phyloP scores from a whole-genome alignment of 1,140 invertebrate genomes.

The Bathynomus jamesi region DNA sequence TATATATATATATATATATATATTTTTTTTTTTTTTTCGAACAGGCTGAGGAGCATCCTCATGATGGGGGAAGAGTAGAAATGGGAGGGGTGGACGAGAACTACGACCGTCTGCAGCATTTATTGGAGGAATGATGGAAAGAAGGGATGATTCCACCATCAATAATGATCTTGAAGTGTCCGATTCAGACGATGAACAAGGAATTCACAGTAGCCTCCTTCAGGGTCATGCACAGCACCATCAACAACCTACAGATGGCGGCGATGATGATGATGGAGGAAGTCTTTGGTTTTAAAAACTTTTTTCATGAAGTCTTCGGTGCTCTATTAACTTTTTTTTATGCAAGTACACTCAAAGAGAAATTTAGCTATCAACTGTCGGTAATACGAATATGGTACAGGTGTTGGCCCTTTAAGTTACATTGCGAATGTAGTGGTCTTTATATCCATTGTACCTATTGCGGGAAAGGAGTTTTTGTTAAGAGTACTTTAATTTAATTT shows the following conservation, averaged over 20 bases:
- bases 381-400: too few species aligned
- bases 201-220: constrained; percentile 13
- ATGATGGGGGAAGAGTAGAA: constrained; percentile 11
- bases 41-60: constrained; percentile 21
- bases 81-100: constrained; percentile 62
- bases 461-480: too few species aligned
- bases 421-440: too few species aligned
- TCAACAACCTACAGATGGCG: constrained; percentile 2
- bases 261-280: constrained; percentile 20
- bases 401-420: too few species aligned
- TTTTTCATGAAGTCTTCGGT: too few species aligned
- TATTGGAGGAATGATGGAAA: constrained; percentile 30
- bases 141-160: constrained; percentile 31
- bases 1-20: constrained; percentile 19
- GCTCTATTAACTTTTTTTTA: too few species aligned
- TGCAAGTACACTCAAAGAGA: too few species aligned
- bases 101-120: constrained; percentile 63
- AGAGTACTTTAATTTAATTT: too few species aligned
- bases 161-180: constrained; percentile 45
- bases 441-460: too few species aligned
- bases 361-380: too few species aligned
- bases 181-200: constrained; percentile 44
- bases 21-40: constrained; percentile 6
- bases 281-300: constrained; percentile 20
- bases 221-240: constrained; percentile 2